A percentile compares a stretch with the other conserved stretches of the same genome.
phyloP scores from a whole-genome alignment of 2,113 vertebrate genomes.

The Albula glossodonta region DNA sequence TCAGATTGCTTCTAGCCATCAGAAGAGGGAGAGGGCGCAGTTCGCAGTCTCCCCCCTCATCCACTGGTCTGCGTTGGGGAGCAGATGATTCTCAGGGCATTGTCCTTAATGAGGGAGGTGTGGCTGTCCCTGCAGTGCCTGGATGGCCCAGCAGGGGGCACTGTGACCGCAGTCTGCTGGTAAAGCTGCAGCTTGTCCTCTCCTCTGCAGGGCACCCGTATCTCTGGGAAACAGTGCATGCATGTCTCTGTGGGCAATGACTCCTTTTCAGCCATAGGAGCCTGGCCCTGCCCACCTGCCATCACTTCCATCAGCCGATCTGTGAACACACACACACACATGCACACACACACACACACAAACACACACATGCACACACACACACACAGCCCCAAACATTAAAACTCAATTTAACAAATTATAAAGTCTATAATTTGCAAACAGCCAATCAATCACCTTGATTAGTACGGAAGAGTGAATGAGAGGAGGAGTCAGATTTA shows the following conservation, averaged over 20 bases:
- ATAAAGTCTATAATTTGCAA: too few species aligned
- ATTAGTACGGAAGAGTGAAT: too few species aligned
- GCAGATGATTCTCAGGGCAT: slow-evolving; percentile 63
- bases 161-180: slow-evolving; percentile 40
- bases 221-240: slow-evolving; percentile 81
- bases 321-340: slow-evolving; percentile 55
- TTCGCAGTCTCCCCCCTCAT: not conserved
- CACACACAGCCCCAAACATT: too few species aligned
- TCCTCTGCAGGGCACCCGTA: slow-evolving; percentile 50
- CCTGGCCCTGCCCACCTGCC: slow-evolving; percentile 6
- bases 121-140: not conserved
- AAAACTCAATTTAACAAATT: too few species aligned
- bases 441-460: too few species aligned
- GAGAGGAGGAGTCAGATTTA: too few species aligned
- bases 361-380: not conserved
- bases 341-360: too few species aligned
- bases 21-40: too few species aligned
- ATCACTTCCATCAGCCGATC: slow-evolving; percentile 55
- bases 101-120: not conserved
- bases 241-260: slow-evolving; percentile 81
- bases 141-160: not conserved
- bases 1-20: too few species aligned
- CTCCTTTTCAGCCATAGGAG: slow-evolving; percentile 24
- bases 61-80: slow-evolving; percentile 61
- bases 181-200: slow-evolving; percentile 34